phyloP scores from a whole-genome alignment of 2,113 vertebrate genomes.

The Chloropsis cyanopogon region DNA sequence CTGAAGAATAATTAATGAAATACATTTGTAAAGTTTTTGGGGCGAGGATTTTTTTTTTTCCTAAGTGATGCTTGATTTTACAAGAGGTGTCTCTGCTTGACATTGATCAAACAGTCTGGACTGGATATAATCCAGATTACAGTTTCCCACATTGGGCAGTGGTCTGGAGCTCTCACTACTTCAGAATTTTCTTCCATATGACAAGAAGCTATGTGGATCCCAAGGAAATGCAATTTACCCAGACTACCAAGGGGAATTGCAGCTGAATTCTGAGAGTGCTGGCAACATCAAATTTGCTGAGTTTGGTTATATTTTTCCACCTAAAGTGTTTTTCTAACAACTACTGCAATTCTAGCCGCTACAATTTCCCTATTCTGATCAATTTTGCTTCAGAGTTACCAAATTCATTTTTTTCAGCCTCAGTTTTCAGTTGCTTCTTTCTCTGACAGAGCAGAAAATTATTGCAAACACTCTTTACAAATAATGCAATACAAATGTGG shows the following conservation, averaged over 20 bases:
- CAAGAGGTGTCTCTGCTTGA: background rate
- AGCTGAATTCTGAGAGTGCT: background rate
- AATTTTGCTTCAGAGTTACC: background rate
- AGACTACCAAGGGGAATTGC: background rate
- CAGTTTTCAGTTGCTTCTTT: background rate
- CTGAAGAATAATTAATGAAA: background rate
- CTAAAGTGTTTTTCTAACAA: background rate
- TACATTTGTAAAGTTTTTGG: fast-evolving
- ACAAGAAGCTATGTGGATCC: background rate
- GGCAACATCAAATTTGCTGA: background rate
- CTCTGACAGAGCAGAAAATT: background rate
- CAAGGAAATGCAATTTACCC: background rate
- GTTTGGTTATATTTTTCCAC: background rate
- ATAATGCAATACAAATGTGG: background rate
- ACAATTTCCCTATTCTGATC: background rate
- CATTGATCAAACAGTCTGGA: background rate
- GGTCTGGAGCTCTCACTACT: fast-evolving
- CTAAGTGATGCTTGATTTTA: background rate
- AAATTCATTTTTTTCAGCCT: background rate
- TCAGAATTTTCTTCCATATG: background rate
- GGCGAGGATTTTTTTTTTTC: fast-evolving
- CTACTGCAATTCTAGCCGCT: too few relatives aligned
- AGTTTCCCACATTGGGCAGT: background rate
- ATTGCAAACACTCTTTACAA: background rate
- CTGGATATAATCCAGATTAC: background rate